Conservation (phyloP, 2,797 vertebrate species). For the Mergus octosetaceus region DNA sequence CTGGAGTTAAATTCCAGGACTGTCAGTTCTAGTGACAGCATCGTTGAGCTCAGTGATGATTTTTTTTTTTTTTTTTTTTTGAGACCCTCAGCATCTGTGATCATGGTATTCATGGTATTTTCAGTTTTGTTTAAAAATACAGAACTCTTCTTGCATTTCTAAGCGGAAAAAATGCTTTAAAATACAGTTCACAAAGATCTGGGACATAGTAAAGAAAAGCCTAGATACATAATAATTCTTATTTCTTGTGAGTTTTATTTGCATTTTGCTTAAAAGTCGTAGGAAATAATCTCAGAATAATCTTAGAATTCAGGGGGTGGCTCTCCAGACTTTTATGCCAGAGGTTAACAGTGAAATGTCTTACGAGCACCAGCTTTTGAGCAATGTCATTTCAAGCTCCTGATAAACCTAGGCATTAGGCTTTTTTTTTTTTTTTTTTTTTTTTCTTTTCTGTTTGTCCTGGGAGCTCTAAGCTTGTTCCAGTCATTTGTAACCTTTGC, state of each 20-base stretch:
- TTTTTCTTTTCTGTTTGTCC: neutral
- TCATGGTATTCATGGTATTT: neutral
- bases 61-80: neutral
- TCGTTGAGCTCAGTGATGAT: neutral
- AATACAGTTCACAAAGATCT: neutral
- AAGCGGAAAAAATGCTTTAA: neutral
- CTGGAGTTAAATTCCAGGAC: neutral
- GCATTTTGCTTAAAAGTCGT: neutral
- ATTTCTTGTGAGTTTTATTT: neutral
- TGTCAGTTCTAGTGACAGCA: neutral
- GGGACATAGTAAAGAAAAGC: neutral
- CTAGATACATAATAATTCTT: neutral
- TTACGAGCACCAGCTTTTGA: neutral
- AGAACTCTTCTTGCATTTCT: neutral
- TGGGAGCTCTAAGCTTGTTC: neutral
- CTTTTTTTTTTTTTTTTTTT: neutral
- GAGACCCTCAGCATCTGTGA: neutral
- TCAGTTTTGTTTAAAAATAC: neutral
- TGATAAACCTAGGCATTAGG: neutral
- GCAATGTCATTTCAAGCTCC: neutral
- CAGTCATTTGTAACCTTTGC: constrained; percentile 29
- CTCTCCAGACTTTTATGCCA: neutral
- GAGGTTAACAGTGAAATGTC: neutral
- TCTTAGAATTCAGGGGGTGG: neutral
- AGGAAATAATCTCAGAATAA: neutral